These are phyloP conservation scores for Phymorhynchus buccinoides DNA, from an alignment of 1,140 invertebrate genomes.

Conservation along the genomic window DNA sequence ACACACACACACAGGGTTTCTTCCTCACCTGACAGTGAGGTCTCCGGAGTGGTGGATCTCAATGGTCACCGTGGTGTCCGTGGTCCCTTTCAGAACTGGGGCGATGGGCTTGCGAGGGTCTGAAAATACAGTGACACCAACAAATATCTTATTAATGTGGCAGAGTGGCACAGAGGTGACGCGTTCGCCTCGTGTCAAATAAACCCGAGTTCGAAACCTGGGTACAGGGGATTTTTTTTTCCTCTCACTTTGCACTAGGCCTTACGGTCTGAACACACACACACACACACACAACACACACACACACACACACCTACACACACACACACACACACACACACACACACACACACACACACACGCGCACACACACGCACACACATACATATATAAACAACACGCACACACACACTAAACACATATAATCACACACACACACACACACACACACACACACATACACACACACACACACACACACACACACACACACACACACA, in stretches of 20 bases:
- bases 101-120: slow-evolving; percentile 50
- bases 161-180: too few species aligned
- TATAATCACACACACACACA: background rate
- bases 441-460: background rate
- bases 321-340: background rate
- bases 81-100: slow-evolving; percentile 50
- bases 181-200: too few species aligned
- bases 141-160: too few species aligned
- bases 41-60: slow-evolving; percentile 47
- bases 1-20: too few species aligned
- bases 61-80: slow-evolving; percentile 57
- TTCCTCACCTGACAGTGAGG: slow-evolving; percentile 49
- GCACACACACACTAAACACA: background rate
- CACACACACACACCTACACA: background rate
- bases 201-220: too few species aligned
- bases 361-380: background rate
- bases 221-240: too few species aligned
- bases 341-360: background rate
- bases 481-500: slow-evolving; percentile 4
- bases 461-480: background rate
- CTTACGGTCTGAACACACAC: too few species aligned
- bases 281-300: too few species aligned
- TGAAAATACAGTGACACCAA: slow-evolving; percentile 33
- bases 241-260: too few species aligned
- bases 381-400: background rate